Evolutionary conservation across 2,888 invertebrate genomes (phyloP), one percentile per base, ranked within the genome.

Genomic region (Mechanitis messenoides): DNA sequence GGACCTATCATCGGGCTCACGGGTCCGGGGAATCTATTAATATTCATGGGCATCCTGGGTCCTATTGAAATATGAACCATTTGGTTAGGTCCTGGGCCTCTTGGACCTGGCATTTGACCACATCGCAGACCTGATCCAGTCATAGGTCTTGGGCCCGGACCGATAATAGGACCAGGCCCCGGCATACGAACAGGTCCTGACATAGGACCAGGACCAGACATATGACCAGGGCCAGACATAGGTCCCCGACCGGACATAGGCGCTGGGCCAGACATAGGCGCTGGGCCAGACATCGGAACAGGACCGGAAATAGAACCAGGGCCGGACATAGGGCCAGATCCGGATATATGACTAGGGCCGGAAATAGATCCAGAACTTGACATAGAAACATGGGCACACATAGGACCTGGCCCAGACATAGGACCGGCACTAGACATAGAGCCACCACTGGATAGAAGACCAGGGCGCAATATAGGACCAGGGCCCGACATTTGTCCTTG

Each of bases 1-100:
- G 56, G 38, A 35, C 53, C 59, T 31, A 58, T 11, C 59, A 62
- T 62, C 7, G 53, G 46, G 33, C 56, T 56, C 20, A 62, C 42
- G 38, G 53, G 56, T 1, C 38, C 53, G 11, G 59, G 33, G 50
- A 46, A 55, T 33, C 50, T 38, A 58, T 20, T 56, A 9, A 53
- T 50, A 7, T 28, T 9, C 33, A 20, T 31, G 46, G 56, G 58
- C 12, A 53, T 59, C 46, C 55, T 60, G 7, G 61, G 53, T 1
- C 42, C 61, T 45, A 57, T 38, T 11, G 50, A 50, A 6, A 50
- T 50, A 50, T 50, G 50, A 50, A 50, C 50, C 50, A 50, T 50
- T 50, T 50, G 50, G 3, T 50, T 50, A 45, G 11, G 45, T 58
- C 33, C 45, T 55, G 31, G 53, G 42, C 60, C 61, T 56, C 55